Evolutionary conservation across 2,888 invertebrate genomes (phyloP), one percentile per base, ranked within the genome.

Genomic region (Bombylius major): DNA sequence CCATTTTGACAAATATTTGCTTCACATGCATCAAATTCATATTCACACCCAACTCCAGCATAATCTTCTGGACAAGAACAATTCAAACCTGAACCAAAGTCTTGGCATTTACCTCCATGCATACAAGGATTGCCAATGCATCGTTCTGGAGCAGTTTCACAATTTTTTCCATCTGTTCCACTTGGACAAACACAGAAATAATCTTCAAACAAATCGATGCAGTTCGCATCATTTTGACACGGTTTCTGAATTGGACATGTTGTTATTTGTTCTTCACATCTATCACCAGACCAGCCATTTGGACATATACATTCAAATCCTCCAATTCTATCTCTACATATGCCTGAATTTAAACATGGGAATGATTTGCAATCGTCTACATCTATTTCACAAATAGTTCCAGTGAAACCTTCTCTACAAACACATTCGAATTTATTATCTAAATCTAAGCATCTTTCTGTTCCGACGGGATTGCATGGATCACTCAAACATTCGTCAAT

Each of bases 161-260:
- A 97, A 70, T 94, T 89, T 73, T 96, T 95, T 11, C 96, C 97
- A 67, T 95, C 95, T 1, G 95, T 96, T 64, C 96, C 95, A 61
- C 90, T 91, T 50, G 93, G 93, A 67, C 94, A 94, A 9, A 74
- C 74, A 53, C 75, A 75, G 71, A 75, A 75, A 58, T 71, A 75
- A 58, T 75, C 75, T 75, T 91, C 86, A 84, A 94, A 94, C 12
- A 94, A 79, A 67, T 94, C 86, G 59, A 95, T 91, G 70, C 94
- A 95, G 48, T 79, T 83, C 23, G 94, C 94, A 68, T 92, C 89
- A 70, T 97, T 97, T 70, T 92, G 89, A 68, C 97, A 97, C 1
- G 96, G 95, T 56, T 81, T 79, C 61, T 86, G 85, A 0, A 69
- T 61, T 64, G 84, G 82, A 66, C 96, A 96, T 61, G 86, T 87